Evolutionary conservation across 2,113 vertebrate genomes (phyloP).

Genomic region (Nycticebus coucang): DNA sequence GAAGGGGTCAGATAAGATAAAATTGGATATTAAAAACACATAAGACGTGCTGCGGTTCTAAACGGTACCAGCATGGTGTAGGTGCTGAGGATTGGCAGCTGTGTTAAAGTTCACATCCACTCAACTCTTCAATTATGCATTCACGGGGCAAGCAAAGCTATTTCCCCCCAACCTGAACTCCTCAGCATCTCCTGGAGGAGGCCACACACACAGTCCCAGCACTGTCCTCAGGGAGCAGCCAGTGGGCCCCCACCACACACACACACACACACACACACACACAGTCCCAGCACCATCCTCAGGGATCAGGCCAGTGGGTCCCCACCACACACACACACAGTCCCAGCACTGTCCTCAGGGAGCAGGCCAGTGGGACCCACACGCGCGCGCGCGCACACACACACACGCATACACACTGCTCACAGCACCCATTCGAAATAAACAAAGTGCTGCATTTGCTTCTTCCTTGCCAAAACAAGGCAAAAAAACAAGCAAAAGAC

Average conservation of each 20-base stretch:
- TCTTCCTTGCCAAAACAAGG: slow-evolving; percentile 50
- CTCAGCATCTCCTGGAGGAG: neutral
- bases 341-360: too few relatives aligned
- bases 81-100: slow-evolving; percentile 78
- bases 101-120: slow-evolving; percentile 76
- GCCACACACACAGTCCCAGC: neutral
- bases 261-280: fast-evolving
- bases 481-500: slow-evolving; percentile 40
- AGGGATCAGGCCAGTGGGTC: too few relatives aligned
- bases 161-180: neutral
- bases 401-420: neutral
- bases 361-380: neutral
- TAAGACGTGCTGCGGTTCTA: slow-evolving; percentile 83
- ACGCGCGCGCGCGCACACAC: neutral
- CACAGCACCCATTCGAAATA: neutral
- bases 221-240: neutral
- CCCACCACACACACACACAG: neutral
- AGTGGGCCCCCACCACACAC: neutral
- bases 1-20: slow-evolving; percentile 82
- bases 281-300: too few relatives aligned
- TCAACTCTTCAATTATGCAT: slow-evolving; percentile 72
- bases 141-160: slow-evolving; percentile 49
- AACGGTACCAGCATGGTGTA: slow-evolving; percentile 81
- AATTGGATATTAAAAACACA: slow-evolving; percentile 85
- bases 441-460: slow-evolving; percentile 37